phyloP scores from a whole-genome alignment of 2,113 vertebrate species.

The Pangasianodon hypophthalmus region DNA sequence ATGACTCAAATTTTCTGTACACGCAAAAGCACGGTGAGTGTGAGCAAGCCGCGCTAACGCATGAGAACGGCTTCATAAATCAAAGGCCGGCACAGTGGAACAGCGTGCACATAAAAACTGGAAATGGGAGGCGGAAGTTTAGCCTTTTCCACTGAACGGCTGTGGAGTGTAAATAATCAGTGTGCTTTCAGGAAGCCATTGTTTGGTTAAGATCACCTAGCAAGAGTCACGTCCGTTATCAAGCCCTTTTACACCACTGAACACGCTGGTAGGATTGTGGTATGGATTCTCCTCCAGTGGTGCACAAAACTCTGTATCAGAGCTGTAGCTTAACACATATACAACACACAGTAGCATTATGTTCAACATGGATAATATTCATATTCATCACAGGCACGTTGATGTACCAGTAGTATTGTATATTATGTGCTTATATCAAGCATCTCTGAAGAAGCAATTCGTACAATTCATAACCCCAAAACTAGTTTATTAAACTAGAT shows the following conservation, averaged over 20 bases:
- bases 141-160: neutral
- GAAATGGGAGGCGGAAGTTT: constrained; percentile 16
- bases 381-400: neutral
- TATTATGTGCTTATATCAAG: neutral
- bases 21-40: neutral
- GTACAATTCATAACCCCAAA: neutral
- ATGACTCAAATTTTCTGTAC: neutral
- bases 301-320: neutral
- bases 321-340: neutral
- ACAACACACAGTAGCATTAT: neutral
- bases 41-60: neutral
- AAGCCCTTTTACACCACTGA: constrained; percentile 1
- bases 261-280: neutral
- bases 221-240: constrained; percentile 1
- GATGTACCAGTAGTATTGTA: neutral
- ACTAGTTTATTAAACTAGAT: no score
- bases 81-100: neutral
- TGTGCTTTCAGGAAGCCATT: constrained; percentile 27
- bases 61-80: neutral
- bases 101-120: neutral
- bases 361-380: neutral
- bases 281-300: neutral
- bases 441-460: neutral
- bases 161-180: constrained; percentile 33
- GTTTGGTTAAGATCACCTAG: constrained; percentile 19